A percentile compares a stretch with the other conserved stretches of the same genome.
Evolutionary conservation across 2,797 vertebrate species (phyloP).

Genomic region (Poeciliopsis paucimaculata): DNA sequence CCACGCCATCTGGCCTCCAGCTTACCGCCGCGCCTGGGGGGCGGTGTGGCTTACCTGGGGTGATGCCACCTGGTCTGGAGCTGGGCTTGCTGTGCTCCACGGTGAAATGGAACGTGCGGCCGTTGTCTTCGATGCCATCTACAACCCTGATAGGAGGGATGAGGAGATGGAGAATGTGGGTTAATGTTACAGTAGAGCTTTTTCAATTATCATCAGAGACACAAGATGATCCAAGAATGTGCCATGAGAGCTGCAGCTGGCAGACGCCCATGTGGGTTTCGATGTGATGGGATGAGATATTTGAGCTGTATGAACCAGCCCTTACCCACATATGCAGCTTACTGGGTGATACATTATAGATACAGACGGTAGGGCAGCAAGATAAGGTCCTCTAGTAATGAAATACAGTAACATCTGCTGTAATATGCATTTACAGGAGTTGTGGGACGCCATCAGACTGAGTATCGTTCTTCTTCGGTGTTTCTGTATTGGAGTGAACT

Average conservation of each 20-base stretch:
- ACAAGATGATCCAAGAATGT: slow-evolving; percentile 40
- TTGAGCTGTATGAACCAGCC: slow-evolving; percentile 63
- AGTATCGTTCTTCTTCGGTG: background rate
- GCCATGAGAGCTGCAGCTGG: slow-evolving; percentile 69
- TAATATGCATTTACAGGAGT: slow-evolving; percentile 46
- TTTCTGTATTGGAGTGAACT: background rate
- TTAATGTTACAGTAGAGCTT: slow-evolving; percentile 75
- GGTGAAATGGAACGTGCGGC: slow-evolving; percentile 86
- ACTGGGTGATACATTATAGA: slow-evolving; percentile 70
- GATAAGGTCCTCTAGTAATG: slow-evolving; percentile 57
- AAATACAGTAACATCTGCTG: slow-evolving; percentile 58
- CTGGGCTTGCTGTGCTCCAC: slow-evolving; percentile 70
- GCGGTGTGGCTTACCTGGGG: slow-evolving; percentile 69
- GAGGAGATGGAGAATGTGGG: slow-evolving; percentile 37
- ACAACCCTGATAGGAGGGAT: slow-evolving; percentile 83
- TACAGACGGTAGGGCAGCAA: slow-evolving; percentile 57
- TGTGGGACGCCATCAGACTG: background rate
- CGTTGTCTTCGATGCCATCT: slow-evolving; percentile 92
- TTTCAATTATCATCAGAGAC: slow-evolving; percentile 68
- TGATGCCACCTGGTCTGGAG: slow-evolving; percentile 54
- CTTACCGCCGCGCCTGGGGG: slow-evolving; percentile 54
- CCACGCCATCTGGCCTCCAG: slow-evolving; percentile 62
- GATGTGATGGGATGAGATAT: slow-evolving; percentile 53
- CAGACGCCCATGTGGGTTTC: slow-evolving; percentile 51
- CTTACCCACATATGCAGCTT: slow-evolving; percentile 52